Evolutionary conservation across 2,113 vertebrate genomes (phyloP).

Genomic region (Elgaria multicarinata): DNA sequence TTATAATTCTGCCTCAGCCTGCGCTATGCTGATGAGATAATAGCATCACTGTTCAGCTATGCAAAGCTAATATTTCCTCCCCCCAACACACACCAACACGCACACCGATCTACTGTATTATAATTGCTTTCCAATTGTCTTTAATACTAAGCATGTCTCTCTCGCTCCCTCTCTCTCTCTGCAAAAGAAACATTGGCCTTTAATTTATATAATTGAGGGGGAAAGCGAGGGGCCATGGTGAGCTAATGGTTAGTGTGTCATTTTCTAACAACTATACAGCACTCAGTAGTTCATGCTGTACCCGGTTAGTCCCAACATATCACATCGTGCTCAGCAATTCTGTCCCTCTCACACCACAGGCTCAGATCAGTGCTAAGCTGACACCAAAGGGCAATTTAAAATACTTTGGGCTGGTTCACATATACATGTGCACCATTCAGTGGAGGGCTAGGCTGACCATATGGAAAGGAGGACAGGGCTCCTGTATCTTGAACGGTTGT

Average conservation of each 20-base stretch:
- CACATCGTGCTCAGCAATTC: background rate
- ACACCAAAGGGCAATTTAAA: background rate
- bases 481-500: too few species aligned
- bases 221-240: background rate
- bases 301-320: background rate
- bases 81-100: too few species aligned
- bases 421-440: background rate
- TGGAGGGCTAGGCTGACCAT: too few species aligned
- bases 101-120: constrained; percentile 24
- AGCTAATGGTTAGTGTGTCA: constrained; percentile 3
- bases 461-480: too few species aligned
- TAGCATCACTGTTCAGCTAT: constrained; percentile 45
- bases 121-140: constrained; percentile 30
- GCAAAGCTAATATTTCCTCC: constrained; percentile 36
- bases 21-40: constrained; percentile 54
- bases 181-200: background rate
- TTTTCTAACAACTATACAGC: background rate
- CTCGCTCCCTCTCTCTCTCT: background rate
- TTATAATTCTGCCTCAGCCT: constrained; percentile 44
- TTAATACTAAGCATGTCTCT: background rate
- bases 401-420: background rate
- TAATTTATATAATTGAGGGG: background rate
- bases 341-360: constrained; percentile 8
- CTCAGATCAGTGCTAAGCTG: accelerated
- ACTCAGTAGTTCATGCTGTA: background rate